These are phyloP conservation scores for Labeo rohita DNA, from an alignment of 2,113 vertebrate species.

Conservation along the genomic window DNA sequence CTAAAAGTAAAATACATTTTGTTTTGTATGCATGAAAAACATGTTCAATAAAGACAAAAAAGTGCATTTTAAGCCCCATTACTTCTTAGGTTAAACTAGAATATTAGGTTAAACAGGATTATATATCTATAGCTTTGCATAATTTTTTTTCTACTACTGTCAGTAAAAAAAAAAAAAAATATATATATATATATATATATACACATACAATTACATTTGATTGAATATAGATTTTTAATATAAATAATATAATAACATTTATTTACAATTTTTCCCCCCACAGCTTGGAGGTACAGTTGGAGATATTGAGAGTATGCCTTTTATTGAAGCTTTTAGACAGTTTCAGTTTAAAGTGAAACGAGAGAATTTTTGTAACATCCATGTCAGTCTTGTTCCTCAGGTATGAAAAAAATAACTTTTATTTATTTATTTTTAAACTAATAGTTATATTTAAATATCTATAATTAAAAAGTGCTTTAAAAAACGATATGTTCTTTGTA, in stretches of 20 bases:
- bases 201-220: neutral
- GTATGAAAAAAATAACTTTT: slow-evolving; percentile 67
- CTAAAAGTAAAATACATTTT: neutral
- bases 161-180: too few species aligned
- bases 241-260: neutral
- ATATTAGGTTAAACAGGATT: neutral
- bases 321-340: slow-evolving; percentile 96
- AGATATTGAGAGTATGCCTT: slow-evolving; percentile 98
- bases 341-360: slow-evolving; percentile 96
- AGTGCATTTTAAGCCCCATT: neutral
- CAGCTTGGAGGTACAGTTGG: slow-evolving; percentile 94
- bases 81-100: neutral
- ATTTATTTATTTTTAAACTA: neutral
- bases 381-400: slow-evolving; percentile 96
- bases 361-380: slow-evolving; percentile 97
- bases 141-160: neutral
- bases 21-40: neutral
- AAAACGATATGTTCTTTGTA: neutral
- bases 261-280: slow-evolving; percentile 41
- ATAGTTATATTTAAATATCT: neutral
- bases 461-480: neutral
- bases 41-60: neutral
- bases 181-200: too few species aligned
- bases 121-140: neutral
- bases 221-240: neutral